Base-by-base conservation (phyloP, 2,888 invertebrate genomes). In the Epistrophella euchroma region DNA sequence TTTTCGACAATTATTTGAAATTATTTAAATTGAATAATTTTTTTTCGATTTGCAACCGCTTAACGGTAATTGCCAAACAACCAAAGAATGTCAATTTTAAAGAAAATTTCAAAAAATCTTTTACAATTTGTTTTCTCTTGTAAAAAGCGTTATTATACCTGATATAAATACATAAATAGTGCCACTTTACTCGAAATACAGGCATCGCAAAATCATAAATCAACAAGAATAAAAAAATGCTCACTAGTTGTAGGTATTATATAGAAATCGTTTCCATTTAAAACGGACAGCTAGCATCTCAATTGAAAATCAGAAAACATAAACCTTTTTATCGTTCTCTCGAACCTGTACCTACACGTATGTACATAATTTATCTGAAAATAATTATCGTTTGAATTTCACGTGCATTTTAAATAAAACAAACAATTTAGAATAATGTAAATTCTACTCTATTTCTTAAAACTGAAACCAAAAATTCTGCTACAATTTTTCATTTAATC, bases 401-500 rank as follows among this genome's bases (percentile, higher is more conserved):
- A 52, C 25, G 32, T 52, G 25, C 13, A 50, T 10, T 7, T 22
- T 22, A 50, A 28, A n/a, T 25, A 52, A n/a, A 52, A 52, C 4
- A 22, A 1, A 15, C 25, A 28, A 52, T 52, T 52, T 66, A 32
- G 4, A 19, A 66, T 19, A 3, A 17, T 50, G 2, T 32, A 58
- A 25, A 73, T 37, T 68, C 72, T 72, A 80, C 66, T 76, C 58
- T 72, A 32, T 56, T 62, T 22, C 62, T 70, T 37, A 6, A 40
- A 40, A 28, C 7, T 19, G 22, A 43, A 70, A 58, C 50, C 45
- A 35, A 45, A 52, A 28, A 81, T 71, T 85, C 86, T 86, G 76
- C 73, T 86, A 86, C 86, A 86, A 70, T 81, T 32, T 28, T 70
- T 19, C 45, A 40, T n/a, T 28, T 78, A 84, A n/a, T 32, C 37